Percentiles rank a stretch among this genome's conserved stretches.
These are phyloP conservation scores for Pangasianodon gigas DNA, from an alignment of 2,113 vertebrate genomes.

Conservation along the genomic window DNA sequence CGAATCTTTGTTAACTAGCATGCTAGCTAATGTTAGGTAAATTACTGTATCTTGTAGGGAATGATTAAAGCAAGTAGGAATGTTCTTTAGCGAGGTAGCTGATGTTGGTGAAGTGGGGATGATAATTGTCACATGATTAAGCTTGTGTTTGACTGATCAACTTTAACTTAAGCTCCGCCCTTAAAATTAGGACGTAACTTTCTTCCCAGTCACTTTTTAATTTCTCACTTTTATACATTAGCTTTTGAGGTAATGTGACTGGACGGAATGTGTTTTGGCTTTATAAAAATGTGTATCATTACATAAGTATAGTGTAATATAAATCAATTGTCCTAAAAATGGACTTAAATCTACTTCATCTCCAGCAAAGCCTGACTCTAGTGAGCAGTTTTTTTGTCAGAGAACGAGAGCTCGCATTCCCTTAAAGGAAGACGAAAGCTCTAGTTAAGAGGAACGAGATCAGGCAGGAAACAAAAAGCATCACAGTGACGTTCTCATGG, in stretches of 20 bases:
- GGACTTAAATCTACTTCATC: not conserved
- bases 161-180: no score
- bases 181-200: not conserved
- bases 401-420: constrained; percentile 20
- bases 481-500: constrained; percentile 36
- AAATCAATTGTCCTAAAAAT: not conserved
- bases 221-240: not conserved
- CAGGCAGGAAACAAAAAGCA: constrained; percentile 25
- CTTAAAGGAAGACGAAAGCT: constrained; percentile 41
- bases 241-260: not conserved
- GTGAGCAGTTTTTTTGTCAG: not conserved
- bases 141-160: no score
- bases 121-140: no score
- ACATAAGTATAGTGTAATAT: not conserved
- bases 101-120: no score
- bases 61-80: no score
- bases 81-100: no score
- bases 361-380: not conserved
- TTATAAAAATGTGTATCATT: not conserved
- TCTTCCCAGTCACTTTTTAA: not conserved
- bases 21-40: no score
- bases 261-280: not conserved
- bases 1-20: no score
- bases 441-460: constrained; percentile 24
- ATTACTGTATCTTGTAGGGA: no score